phyloP scores from a whole-genome alignment of 2,888 invertebrate genomes.

The Pachliopta kotzebuea region DNA sequence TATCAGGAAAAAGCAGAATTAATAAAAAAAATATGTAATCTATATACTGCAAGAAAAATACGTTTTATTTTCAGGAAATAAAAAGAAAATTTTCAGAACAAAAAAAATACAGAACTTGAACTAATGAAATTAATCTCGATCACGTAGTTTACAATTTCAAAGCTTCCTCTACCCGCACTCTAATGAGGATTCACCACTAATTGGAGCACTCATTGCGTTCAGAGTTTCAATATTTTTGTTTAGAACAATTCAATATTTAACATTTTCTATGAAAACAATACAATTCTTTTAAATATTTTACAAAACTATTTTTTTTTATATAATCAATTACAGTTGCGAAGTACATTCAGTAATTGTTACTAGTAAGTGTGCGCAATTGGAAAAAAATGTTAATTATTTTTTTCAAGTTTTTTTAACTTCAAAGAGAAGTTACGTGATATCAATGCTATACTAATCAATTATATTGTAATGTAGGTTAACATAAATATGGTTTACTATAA shows the following conservation, averaged over 20 bases:
- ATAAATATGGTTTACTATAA: no score
- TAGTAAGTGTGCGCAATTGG: background rate
- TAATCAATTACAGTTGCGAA: background rate
- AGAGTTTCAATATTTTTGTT: background rate
- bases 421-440: no score
- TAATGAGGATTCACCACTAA: constrained; percentile 73
- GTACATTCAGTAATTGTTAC: background rate
- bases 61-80: background rate
- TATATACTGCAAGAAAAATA: no score
- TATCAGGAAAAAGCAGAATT: no score
- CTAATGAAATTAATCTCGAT: constrained; percentile 58
- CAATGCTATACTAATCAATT: no score
- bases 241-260: constrained; percentile 1
- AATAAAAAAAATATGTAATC: no score
- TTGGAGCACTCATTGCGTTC: constrained; percentile 66
- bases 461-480: no score
- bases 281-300: background rate
- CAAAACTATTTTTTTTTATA: background rate
- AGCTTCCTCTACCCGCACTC: constrained; percentile 65
- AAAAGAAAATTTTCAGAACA: background rate
- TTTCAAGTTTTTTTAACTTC: no score
- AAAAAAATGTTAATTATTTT: no score
- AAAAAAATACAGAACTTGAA: background rate
- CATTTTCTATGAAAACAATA: constrained; percentile 2
- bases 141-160: constrained; percentile 68